Evolutionary conservation across 2,888 invertebrate genomes (phyloP).

Genomic region (Drosophila setosimentum): DNA sequence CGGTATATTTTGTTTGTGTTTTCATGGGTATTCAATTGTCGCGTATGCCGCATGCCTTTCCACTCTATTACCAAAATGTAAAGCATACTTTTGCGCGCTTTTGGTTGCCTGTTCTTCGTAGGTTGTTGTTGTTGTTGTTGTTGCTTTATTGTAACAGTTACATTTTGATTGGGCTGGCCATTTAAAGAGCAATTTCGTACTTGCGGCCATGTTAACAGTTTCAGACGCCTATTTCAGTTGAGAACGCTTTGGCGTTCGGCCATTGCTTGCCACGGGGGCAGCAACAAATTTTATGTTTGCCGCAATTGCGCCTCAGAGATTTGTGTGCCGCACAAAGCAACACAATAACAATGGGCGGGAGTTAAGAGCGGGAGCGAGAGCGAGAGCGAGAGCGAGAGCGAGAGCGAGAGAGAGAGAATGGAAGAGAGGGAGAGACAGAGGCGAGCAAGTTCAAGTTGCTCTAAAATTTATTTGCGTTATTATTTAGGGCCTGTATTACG

Average conservation of each 20-base stretch:
- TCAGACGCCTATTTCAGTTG: conserved; percentile 20
- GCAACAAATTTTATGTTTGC: conserved; percentile 67
- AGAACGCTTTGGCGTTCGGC: not conserved
- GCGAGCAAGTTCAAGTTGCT: conserved; percentile 21
- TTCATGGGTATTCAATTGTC: conserved; percentile 14
- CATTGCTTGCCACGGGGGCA: conserved; percentile 14
- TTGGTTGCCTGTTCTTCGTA: conserved; percentile 27
- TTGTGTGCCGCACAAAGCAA: conserved; percentile 44
- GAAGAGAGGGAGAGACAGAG: not conserved
- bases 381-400: not conserved
- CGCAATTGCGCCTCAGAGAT: conserved; percentile 77
- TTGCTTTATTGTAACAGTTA: conserved; percentile 51
- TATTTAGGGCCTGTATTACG: conserved; percentile 56
- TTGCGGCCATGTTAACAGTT: conserved; percentile 43
- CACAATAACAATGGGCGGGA: conserved; percentile 5
- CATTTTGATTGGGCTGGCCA: conserved; percentile 67
- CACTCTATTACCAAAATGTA: conserved; percentile 27
- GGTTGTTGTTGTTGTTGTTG: conserved; percentile 42
- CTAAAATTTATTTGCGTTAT: conserved; percentile 73
- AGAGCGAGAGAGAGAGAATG: not conserved
- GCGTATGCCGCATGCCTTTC: no score
- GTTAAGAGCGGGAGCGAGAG: no score
- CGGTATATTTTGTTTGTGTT: not conserved
- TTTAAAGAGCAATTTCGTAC: conserved; percentile 54
- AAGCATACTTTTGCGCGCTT: conserved; percentile 42